Evolutionary conservation across 2,113 vertebrate species (phyloP).

Genomic region (Nothobranchius furzeri): DNA sequence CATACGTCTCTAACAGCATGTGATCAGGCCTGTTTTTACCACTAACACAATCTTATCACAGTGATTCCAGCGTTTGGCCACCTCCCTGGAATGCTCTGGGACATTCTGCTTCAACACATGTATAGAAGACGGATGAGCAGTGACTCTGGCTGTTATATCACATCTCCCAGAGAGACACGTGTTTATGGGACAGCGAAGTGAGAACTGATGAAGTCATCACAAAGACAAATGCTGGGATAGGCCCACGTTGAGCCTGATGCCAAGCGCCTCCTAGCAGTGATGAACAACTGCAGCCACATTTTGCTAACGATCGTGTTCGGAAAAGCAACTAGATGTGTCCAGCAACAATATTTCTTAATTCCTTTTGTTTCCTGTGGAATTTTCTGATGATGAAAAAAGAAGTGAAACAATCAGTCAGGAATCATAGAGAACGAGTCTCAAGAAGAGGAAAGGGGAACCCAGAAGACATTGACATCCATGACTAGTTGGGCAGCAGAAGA

Average conservation of each 20-base stretch:
- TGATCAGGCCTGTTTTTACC: conserved; percentile 15
- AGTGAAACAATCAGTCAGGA: conserved; percentile 65
- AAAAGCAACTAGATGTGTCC: conserved; percentile 80
- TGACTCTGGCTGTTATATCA: conserved; percentile 52
- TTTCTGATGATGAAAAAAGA: conserved; percentile 69
- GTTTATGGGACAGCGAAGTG: conserved; percentile 66
- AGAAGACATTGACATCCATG: conserved; percentile 33
- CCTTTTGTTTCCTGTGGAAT: conserved; percentile 76
- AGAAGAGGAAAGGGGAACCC: conserved; percentile 50
- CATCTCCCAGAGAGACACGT: conserved; percentile 62
- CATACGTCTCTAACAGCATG: conserved; percentile 28
- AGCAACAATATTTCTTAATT: conserved; percentile 79
- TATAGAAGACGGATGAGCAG: conserved; percentile 56
- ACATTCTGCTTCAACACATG: conserved; percentile 37
- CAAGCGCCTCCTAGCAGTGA: conserved; percentile 71
- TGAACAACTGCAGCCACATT: conserved; percentile 64
- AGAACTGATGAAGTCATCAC: conserved; percentile 70
- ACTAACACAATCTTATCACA: conserved; percentile 36
- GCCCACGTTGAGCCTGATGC: conserved; percentile 52
- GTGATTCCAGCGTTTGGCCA: conserved; percentile 22
- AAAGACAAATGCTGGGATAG: conserved; percentile 63
- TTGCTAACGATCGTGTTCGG: conserved; percentile 76
- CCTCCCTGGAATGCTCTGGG: conserved; percentile 17
- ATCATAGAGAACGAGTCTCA: conserved; percentile 25
- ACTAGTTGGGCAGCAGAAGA: too few species aligned